Base-by-base conservation (phyloP, 2,113 vertebrate genomes). In the Chloebia gouldiae region DNA sequence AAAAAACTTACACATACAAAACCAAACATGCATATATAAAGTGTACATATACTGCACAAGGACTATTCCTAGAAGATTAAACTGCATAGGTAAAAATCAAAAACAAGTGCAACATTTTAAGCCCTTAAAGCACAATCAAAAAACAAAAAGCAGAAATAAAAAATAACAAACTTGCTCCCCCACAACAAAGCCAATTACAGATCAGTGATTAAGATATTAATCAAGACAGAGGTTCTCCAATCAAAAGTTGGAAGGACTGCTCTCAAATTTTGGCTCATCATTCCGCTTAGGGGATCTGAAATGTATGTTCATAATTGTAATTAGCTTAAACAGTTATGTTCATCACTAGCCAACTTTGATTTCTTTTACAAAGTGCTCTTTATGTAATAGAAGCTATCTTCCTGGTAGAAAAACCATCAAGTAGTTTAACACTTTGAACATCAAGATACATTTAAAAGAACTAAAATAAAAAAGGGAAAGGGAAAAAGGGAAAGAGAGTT, bases 51-150 rank as follows among this genome's bases (percentile, higher is more conserved):
- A 96, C 93, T 95, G 97, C 94, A 97, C 88, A 98, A 97, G 97
- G 80, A 6, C 97, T 98, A 98, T 78, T 94, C 93, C 97, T 98
- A 98, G 61, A 94, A 92, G 94, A 96, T 97, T 97, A 96, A 97
- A 98, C 97, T 98, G 98, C 98, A 98, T 98, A 98, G 98, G 97
- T 98, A 97, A 98, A 97, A 97, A 97, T 97, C 94, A 97, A 94
- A 94, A 97, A 73, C 94, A 97, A 98, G 98, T 98, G 98, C 98
- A 98, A 98, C 88, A 98, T 98, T 93, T 98, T 96, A 98, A 97
- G 97, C 97, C 96, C 95, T 98, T 98, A 98, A 98, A 98, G 97
- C 98, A 98, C 98, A 97, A 96, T 93, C 31, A 95, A 88, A 96
- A 95, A 82, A 92, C 81, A 94, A 86, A 91, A 86, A 81, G 45